These are phyloP conservation scores for Sepioteuthis lessoniana DNA, from an alignment of 2,888 invertebrate genomes.

Conservation along the genomic window DNA sequence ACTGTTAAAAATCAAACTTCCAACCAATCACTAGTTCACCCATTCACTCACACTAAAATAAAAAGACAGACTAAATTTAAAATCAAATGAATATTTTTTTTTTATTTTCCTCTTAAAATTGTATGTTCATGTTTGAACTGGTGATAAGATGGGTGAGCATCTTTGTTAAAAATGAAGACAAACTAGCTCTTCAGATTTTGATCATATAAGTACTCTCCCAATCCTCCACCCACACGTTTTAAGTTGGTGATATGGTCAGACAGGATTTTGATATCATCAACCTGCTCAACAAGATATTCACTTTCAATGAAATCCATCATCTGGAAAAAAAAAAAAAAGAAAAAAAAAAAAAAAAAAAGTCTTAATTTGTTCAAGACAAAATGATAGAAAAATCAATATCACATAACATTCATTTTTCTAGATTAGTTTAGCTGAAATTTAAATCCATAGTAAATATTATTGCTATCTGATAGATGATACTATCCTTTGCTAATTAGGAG, in stretches of 20 bases:
- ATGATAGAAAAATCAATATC: too few relatives aligned
- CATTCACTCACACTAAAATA: too few relatives aligned
- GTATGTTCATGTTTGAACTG: neutral
- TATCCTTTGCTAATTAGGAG: too few relatives aligned
- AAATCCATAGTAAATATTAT: too few relatives aligned
- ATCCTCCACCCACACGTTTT: slow-evolving; percentile 79
- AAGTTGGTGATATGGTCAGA: slow-evolving; percentile 84
- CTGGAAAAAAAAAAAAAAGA: slow-evolving; percentile 75
- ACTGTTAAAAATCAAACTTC: too few relatives aligned
- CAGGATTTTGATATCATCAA: slow-evolving; percentile 80
- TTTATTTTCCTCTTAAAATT: neutral
- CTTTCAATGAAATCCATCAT: slow-evolving; percentile 84
- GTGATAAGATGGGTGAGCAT: neutral
- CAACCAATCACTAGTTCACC: too few relatives aligned
- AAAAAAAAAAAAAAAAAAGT: neutral
- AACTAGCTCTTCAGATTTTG: slow-evolving; percentile 72
- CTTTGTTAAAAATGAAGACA: neutral
- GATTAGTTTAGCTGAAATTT: too few relatives aligned
- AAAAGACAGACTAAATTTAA: neutral
- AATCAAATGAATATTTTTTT: neutral
- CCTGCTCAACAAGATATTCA: slow-evolving; percentile 78
- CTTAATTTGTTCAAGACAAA: too few relatives aligned
- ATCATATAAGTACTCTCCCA: slow-evolving; percentile 80
- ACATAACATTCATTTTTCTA: too few relatives aligned
- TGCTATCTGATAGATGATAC: too few relatives aligned